Conservation (phyloP, 2,113 vertebrate genomes). For the Motacilla alba region DNA sequence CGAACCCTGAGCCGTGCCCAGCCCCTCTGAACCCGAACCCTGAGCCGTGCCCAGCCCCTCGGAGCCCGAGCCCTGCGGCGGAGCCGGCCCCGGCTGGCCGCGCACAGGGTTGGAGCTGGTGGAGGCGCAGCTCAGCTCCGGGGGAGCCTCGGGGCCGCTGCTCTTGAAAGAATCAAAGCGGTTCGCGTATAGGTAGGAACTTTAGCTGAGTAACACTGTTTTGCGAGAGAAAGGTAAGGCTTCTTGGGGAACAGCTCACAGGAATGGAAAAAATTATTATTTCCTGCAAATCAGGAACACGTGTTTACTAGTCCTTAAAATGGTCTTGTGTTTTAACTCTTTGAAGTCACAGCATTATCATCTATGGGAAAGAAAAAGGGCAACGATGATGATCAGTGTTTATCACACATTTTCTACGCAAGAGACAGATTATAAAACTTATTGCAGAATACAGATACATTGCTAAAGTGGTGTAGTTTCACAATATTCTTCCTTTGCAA, state of each 20-base stretch:
- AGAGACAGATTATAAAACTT: neutral
- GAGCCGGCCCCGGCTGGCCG: neutral
- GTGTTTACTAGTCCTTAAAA: neutral
- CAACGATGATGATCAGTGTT: rapidly evolving
- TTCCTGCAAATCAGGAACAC: conserved; percentile 26
- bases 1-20: no score
- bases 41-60: no score
- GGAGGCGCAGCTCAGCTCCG: neutral
- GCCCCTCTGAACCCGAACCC: no score
- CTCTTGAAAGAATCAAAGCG: neutral
- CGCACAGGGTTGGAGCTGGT: neutral
- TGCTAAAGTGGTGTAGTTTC: conserved; percentile 12
- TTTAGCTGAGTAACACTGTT: neutral
- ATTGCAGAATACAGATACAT: neutral
- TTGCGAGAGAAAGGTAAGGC: neutral
- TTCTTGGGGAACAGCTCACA: neutral
- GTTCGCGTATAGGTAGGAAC: rapidly evolving
- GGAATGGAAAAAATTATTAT: neutral
- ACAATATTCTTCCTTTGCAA: conserved; percentile 13
- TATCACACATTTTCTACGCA: neutral
- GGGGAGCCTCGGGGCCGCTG: neutral
- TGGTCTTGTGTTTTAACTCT: neutral
- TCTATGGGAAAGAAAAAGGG: neutral
- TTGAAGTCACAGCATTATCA: neutral
- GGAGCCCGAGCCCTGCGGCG: neutral